phyloP scores from a whole-genome alignment of 2,888 invertebrate species.

The Oegoconia quadripuncta region DNA sequence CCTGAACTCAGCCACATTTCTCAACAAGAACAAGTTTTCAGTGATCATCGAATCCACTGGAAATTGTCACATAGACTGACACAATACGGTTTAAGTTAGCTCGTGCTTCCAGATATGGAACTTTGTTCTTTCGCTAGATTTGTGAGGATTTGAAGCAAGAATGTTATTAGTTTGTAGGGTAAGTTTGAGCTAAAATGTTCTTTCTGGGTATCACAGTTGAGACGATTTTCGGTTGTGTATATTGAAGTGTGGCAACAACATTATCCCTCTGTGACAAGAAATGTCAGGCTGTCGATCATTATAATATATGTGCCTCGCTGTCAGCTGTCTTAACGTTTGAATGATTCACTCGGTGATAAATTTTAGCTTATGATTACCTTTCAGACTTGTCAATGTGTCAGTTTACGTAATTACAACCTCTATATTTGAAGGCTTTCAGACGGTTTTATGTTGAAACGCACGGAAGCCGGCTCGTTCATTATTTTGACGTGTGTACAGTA shows the following conservation, averaged over 20 bases:
- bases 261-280: conserved; percentile 76
- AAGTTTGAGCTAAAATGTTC: conserved; percentile 22
- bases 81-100: conserved; percentile 48
- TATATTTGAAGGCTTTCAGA: conserved; percentile 61
- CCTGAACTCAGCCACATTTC: conserved; percentile 51
- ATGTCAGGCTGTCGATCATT: conserved; percentile 78
- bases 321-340: conserved; percentile 77
- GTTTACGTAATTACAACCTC: conserved; percentile 72
- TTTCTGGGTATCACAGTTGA: conserved; percentile 19
- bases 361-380: conserved; percentile 79
- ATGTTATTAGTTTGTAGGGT: conserved; percentile 33
- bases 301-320: conserved; percentile 77
- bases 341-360: conserved; percentile 78
- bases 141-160: conserved; percentile 42
- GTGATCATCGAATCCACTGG: conserved; percentile 31
- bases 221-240: conserved; percentile 24
- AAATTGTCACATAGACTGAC: conserved; percentile 39
- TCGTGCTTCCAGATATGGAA: conserved; percentile 41
- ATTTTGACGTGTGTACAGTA: conserved; percentile 50
- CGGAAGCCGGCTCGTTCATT: conserved; percentile 56
- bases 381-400: conserved; percentile 75
- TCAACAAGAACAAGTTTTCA: conserved; percentile 52
- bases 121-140: conserved; percentile 72
- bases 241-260: conserved; percentile 65
- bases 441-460: conserved; percentile 52